Conservation (phyloP, 2,888 invertebrate species). For the Criorhina ranunculi region DNA sequence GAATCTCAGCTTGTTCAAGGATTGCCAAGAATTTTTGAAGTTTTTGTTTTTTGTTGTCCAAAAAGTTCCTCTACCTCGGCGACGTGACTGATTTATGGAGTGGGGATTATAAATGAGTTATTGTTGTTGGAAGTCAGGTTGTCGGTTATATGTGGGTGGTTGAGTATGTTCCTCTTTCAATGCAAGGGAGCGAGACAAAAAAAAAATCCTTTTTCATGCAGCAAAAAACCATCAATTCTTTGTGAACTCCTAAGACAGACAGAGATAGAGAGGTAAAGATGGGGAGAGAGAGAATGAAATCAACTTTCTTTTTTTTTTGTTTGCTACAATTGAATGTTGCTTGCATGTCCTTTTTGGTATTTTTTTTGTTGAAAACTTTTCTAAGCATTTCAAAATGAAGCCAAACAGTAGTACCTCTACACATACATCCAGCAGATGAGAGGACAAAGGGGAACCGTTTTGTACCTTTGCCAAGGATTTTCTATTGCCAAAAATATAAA, state of each 20-base stretch:
- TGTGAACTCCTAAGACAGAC: no score
- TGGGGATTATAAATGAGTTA: not conserved
- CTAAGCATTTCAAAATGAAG: conserved; percentile 12
- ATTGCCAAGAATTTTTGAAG: conserved; percentile 43
- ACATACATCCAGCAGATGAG: not conserved
- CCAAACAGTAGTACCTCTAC: not conserved
- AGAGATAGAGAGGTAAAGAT: not conserved
- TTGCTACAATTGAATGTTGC: conserved; percentile 27
- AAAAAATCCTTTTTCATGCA: conserved; percentile 14
- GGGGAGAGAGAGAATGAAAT: not conserved
- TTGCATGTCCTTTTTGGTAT: conserved; percentile 23
- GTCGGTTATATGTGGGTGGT: not conserved
- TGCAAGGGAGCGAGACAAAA: not conserved
- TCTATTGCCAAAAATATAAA: conserved; percentile 41
- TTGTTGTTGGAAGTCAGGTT: conserved; percentile 20
- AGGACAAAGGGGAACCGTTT: conserved; percentile 12
- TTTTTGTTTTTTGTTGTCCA: conserved; percentile 28
- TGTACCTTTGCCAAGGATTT: conserved; percentile 48
- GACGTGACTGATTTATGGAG: conserved; percentile 57
- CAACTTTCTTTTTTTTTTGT: conserved; percentile 3
- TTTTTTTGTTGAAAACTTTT: not conserved
- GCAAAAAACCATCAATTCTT: not conserved
- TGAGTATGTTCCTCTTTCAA: not conserved
- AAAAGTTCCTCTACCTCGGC: conserved; percentile 30
- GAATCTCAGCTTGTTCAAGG: conserved; percentile 28